Base-by-base conservation (phyloP, 2,113 vertebrate genomes). In the Nycticebus coucang region DNA sequence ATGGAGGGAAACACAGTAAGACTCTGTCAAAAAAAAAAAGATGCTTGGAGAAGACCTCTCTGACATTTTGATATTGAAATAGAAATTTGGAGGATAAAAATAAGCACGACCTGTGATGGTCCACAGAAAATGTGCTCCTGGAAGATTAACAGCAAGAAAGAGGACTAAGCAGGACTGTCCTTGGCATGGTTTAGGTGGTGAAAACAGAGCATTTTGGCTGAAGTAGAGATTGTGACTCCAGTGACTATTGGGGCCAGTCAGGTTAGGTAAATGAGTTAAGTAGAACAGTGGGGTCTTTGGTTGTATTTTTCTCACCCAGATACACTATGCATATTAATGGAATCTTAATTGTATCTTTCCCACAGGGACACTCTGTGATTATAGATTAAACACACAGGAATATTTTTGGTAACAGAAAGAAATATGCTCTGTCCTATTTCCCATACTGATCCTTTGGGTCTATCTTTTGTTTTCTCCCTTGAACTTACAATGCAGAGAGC, bases 331-430 rank as follows among this genome's bases (percentile, higher is more conserved):
- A 94, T 97, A 77, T 94, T 96, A 97, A 97, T 95, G 35, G 28
- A 79, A 79, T 87, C 89, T 89, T 96, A 97, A 96, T 96, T 97
- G 77, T 95, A 85, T 83, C 97, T 75, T 95, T 93, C 87, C 95
- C 80, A 92, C 60, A 92, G 87, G 93, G 80, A 77, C 5, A 66
- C 28, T 89, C 33, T 96, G 59, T 87, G 74, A 94, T 80, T 94
- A 81, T 92, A 90, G 75, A 93, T 96, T 95, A 95, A 96, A 93
- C 93, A 95, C 64, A 83, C 4, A 93, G 62, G 79, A 77, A 91
- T 94, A 95, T 75, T 91, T 96, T 96, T 94, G 75, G 24, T 91
- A 87, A 92, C 45, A 78, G 59, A 80, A 97, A 80, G 77, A 96
- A 94, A 93, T 95, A 94, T 53, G 22, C 24, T 94, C 37, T 96